These are phyloP conservation scores for Steinernema scapterisci DNA, from an alignment of 2,888 invertebrate species.

Conservation along the genomic window DNA sequence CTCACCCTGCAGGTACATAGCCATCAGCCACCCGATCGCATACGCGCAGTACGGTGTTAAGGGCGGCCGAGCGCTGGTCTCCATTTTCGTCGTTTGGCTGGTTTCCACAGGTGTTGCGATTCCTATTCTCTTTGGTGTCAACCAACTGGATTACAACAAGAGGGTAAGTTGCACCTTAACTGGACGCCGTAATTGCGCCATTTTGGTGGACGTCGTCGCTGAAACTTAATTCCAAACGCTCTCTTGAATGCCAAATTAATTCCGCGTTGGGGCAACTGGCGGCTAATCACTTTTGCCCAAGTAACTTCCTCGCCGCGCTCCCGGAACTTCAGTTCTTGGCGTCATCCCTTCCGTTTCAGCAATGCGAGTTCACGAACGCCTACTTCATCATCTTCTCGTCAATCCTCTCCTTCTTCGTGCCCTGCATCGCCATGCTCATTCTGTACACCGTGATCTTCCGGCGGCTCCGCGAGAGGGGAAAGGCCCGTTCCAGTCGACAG, in stretches of 20 bases:
- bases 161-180: constrained; percentile 25
- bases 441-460: constrained; percentile 86
- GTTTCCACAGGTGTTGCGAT: constrained; percentile 92
- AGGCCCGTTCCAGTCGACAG: constrained; percentile 50
- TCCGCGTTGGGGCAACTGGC: background rate
- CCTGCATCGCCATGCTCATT: constrained; percentile 91
- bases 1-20: constrained; percentile 58
- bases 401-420: constrained; percentile 96
- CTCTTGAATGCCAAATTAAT: background rate
- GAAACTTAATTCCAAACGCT: background rate
- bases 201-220: background rate
- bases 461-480: constrained; percentile 73
- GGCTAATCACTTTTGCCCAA: background rate
- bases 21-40: constrained; percentile 64
- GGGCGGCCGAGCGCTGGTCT: constrained; percentile 81
- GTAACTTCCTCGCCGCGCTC: background rate
- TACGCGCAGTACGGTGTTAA: constrained; percentile 64
- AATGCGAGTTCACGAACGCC: constrained; percentile 92
- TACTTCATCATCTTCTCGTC: constrained; percentile 98
- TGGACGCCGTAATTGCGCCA: background rate
- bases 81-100: constrained; percentile 92
- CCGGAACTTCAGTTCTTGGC: constrained; percentile 22
- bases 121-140: constrained; percentile 92
- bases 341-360: constrained; percentile 48
- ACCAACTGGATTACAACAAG: constrained; percentile 73